Base-by-base conservation (phyloP, 2,888 invertebrate genomes). In the Ceramica pisi region DNA sequence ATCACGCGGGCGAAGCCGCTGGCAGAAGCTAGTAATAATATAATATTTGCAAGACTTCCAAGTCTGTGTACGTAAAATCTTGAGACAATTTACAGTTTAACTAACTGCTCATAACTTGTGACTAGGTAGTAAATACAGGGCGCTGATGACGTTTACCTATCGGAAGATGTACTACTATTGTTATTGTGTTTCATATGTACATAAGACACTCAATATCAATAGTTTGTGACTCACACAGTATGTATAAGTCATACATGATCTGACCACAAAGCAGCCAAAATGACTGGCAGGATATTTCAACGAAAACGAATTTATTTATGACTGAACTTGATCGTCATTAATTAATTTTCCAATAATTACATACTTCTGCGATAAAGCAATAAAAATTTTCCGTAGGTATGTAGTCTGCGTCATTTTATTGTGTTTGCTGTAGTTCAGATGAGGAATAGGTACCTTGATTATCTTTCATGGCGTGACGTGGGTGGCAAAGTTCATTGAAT, bases 251-350 rank as follows among this genome's bases (percentile, higher is more conserved):
- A 44, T 67, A 55, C 61, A 41, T 62, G 21, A 64, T 55, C 16
- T 57, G 57, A 57, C 38, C 38, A 21, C 57, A 57, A n/a, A 44
- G 66, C 72, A 66, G 26, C n/a, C 41, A 5, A 26, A 70, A 66
- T 56, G 55, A 71, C 66, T 59, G 55, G 23, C 59, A 55, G 63
- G 51, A 77, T 51, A 53, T 44, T 71, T 55, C 19, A 48, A 56
- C 65, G 19, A 67, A 53, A 53, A 48, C 21, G 44, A 51, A 76
- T 57, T 46, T 46, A 60, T 55, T 68, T 35, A 61, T 46, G 14
- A 75, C 62, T 67, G 38, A 48, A 65, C 16, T 64, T 50, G 23
- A 63, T 63, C 44, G 41, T 75, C 68, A 60, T 56, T 80, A 44
- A 55, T 48, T 53, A 53, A 38, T 35, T 72, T 44, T 35, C 26